Percentiles rank a stretch among this genome's conserved stretches.
phyloP scores from a whole-genome alignment of 1,140 invertebrate species.

The Aphelinus atriplicis region DNA sequence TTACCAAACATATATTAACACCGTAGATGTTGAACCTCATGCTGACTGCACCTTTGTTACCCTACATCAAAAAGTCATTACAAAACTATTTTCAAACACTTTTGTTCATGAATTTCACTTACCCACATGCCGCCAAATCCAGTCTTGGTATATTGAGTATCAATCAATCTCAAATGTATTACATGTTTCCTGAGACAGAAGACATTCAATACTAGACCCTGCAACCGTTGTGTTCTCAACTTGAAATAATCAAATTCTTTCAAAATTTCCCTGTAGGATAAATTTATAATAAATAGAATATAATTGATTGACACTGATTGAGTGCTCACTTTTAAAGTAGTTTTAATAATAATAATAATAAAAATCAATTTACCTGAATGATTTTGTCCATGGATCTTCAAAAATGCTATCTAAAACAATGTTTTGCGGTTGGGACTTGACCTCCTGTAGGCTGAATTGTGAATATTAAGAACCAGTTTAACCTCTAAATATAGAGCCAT shows the following conservation, averaged over 20 bases:
- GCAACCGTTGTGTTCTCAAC: conserved; percentile 79
- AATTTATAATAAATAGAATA: conserved; percentile 9
- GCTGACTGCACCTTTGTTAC: conserved; percentile 94
- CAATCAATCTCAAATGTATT: conserved; percentile 81
- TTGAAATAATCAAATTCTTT: conserved; percentile 79
- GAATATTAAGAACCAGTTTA: conserved; percentile 17
- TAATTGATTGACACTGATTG: neutral
- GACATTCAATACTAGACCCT: conserved; percentile 81
- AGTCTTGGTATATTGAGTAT: conserved; percentile 86
- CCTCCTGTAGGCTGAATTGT: conserved; percentile 82
- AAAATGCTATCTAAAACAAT: conserved; percentile 82
- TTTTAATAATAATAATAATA: no score
- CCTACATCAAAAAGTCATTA: conserved; percentile 67
- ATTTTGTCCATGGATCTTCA: conserved; percentile 85
- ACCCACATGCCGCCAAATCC: conserved; percentile 90
- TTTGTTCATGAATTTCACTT: conserved; percentile 45
- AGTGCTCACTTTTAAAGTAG: no score
- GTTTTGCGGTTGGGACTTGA: conserved; percentile 88
- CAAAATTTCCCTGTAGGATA: conserved; percentile 72
- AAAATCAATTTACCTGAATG: conserved; percentile 65
- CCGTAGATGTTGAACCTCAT: conserved; percentile 87
- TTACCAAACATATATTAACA: conserved; percentile 86
- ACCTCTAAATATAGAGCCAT: neutral
- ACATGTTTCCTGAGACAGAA: conserved; percentile 84
- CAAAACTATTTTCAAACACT: conserved; percentile 2